Base-by-base conservation (phyloP, 2,113 vertebrate species). In the Nothoprocta perdicaria region DNA sequence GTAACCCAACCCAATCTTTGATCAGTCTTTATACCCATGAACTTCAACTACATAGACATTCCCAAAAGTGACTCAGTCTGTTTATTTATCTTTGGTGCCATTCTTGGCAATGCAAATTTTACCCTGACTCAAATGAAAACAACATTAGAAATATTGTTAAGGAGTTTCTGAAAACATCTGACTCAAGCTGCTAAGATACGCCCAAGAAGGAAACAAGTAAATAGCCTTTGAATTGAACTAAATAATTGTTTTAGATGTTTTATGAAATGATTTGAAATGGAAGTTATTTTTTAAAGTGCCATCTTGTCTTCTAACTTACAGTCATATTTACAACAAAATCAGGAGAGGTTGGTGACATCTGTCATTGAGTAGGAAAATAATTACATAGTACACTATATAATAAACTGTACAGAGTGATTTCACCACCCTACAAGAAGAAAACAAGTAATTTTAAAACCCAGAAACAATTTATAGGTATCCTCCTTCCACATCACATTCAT, bases 61-160 rank as follows among this genome's bases (percentile, higher is more conserved):
- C 86, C 81, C 14, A 17, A 8, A 86, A 76, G 46, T 52, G 6
- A 73, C 77, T 91, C 31, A 60, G 26, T 12, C 43, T 72, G 16
- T 57, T 81, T 55, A 48, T 79, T 88, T 88, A 62, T 79, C n/a
- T 73, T 46, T 73, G 12, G 10, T 73, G 74, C 78, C 80, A 67
- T 69, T 86, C 41, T 79, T 38, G 53, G 66, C 45, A 92, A 75
- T 84, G 69, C 23, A 92, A 68, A 78, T 92, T 91, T 85, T 86
- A 50, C 24, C 26, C 7, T 79, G 67, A 65, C 15, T 86, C n/a
- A 57, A 6, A 45, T 10, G 5, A 29, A 73, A 91, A 81, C 11
- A 72, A 13, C 12, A 91, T 81, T 57, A 75, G 57, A 84, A 83
- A 86, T 11, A 53, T 27, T 71, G 22, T 31, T 69, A 65, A 73